phyloP scores from a whole-genome alignment of 2,113 vertebrate genomes.

The Anser cygnoides region DNA sequence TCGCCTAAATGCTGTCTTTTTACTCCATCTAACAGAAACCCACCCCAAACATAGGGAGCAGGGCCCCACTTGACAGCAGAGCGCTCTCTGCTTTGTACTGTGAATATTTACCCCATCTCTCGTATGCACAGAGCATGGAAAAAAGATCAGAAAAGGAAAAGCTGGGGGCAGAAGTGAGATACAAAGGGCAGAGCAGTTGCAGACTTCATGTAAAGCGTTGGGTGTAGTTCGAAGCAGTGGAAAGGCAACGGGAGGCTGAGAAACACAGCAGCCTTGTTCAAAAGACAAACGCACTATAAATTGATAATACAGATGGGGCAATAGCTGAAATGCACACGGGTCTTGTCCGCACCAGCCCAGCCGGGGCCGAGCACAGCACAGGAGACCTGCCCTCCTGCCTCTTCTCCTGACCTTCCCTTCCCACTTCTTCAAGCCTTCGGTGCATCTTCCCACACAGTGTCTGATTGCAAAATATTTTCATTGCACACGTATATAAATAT shows the following conservation, averaged over 20 bases:
- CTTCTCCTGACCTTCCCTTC: not conserved
- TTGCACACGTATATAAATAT: rapidly evolving
- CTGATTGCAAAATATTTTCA: not conserved
- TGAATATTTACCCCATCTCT: too few species aligned
- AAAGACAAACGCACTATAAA: rapidly evolving
- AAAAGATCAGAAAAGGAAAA: not conserved
- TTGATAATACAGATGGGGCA: not conserved
- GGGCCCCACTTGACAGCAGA: rapidly evolving
- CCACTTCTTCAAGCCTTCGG: rapidly evolving
- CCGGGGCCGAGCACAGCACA: not conserved
- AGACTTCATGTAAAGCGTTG: rapidly evolving
- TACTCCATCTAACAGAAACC: not conserved
- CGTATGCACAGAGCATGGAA: not conserved
- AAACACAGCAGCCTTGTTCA: not conserved
- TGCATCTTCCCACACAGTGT: rapidly evolving
- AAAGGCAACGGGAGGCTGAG: rapidly evolving
- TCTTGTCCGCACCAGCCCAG: not conserved
- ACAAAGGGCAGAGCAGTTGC: not conserved
- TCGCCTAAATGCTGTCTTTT: rapidly evolving
- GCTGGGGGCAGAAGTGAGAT: not conserved
- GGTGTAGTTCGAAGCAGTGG: not conserved
- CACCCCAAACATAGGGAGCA: rapidly evolving
- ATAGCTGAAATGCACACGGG: rapidly evolving
- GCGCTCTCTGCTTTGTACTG: rapidly evolving
- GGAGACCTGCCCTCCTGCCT: not conserved